Percentiles rank a stretch among this genome's conserved stretches.
Evolutionary conservation across 2,113 vertebrate species (phyloP).

Genomic region (Peromyscus polionotus): DNA sequence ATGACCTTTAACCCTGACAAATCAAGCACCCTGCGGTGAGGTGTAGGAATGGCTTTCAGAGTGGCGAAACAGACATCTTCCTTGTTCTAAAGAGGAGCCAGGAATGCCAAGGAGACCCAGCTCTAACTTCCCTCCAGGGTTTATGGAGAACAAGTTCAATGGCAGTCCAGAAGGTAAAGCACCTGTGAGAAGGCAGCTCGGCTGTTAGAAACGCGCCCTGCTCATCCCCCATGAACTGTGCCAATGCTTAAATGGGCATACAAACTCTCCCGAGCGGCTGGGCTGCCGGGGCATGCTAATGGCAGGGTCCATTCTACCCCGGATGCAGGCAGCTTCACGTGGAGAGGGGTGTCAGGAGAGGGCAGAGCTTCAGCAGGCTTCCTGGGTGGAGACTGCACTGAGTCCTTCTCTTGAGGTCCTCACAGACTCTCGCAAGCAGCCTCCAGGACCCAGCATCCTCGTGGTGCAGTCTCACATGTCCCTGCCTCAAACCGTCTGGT

Average conservation of each 20-base stretch:
- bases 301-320: not conserved
- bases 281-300: not conserved
- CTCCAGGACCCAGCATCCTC: fast-evolving
- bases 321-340: not conserved
- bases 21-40: not conserved
- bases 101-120: not conserved
- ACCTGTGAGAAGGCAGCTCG: not conserved
- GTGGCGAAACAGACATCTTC: not conserved
- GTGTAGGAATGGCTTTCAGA: not conserved
- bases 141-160: not conserved
- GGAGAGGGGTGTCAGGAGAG: not conserved
- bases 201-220: conserved; percentile 21
- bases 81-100: not conserved
- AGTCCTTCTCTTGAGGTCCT: not conserved
- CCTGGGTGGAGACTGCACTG: fast-evolving
- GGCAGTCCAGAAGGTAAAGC: conserved; percentile 29
- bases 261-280: not conserved
- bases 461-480: fast-evolving
- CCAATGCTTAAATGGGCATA: not conserved
- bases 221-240: not conserved
- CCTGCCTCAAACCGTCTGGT: not conserved
- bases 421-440: too few relatives aligned
- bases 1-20: not conserved
- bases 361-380: not conserved
- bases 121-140: not conserved